Evolutionary conservation across 2,113 vertebrate genomes (phyloP), one percentile per base, ranked within the genome.

Genomic region (Seriola dumerili): DNA sequence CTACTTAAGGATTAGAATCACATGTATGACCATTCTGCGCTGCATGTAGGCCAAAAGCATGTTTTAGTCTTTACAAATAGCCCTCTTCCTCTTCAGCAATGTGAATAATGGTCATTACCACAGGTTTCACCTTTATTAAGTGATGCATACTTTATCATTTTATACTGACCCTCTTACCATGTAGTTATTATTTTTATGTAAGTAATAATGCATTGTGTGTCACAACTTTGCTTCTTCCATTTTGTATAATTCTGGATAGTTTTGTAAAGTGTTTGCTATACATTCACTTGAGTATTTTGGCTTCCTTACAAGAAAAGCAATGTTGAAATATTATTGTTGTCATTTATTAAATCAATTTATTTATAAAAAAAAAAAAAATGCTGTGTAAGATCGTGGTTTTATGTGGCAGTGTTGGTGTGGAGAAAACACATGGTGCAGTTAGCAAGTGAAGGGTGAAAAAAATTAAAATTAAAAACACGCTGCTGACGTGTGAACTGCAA

Each of bases 341-440:
- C 93, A 92, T 93, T 87, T 91, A 94, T 94, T 94, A 94, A 94
- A 94, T 92, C 90, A 91, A 88, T 93, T 94, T 94, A 94, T 94
- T 94, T 94, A 94, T 94, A 94, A 90, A 91, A 89, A 75, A 88
- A 78, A 81, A 78, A 69, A 74, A 78, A 48, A 48, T 14, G 58
- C n/a, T 16, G 67, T 75, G 81, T 86, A 38, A 74, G 61, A 66
- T 67, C 1, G 19, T 90, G 72, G 70, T 90, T 91, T 76, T 50
- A 32, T 62, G 9, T 10, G 40, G 40, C 55, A 40, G 29, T 25
- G 8, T 23, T n/a, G 54, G 42, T 58, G 66, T 21, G 50, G 42
- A 42, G 57, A 76, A 71, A 77, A 66, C 12, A 76, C 16, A 34
- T 1, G 16, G 34, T 58, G 76, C 48, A 44, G 52, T 66, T 25